phyloP scores from a whole-genome alignment of 2,113 vertebrate species.

The Saimiri boliviensis region DNA sequence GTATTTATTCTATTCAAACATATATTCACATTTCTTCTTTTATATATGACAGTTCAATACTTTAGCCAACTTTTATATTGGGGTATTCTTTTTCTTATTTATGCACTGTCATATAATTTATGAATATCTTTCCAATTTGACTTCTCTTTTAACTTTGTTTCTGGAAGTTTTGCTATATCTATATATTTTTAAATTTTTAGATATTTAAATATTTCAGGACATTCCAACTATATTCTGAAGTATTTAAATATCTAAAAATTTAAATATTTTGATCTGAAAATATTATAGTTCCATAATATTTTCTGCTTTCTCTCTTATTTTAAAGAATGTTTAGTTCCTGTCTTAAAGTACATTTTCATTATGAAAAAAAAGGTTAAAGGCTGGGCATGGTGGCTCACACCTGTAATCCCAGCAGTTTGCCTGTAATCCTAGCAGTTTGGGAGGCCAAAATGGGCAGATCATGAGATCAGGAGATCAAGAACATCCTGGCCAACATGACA shows the following conservation, averaged over 20 bases:
- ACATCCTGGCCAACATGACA: too few species aligned
- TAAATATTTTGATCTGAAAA: too few species aligned
- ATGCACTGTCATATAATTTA: background rate
- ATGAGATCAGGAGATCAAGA: too few species aligned
- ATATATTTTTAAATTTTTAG: background rate
- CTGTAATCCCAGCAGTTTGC: too few species aligned
- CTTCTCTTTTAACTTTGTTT: background rate
- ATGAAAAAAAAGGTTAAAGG: background rate
- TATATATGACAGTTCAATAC: background rate
- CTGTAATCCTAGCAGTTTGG: too few species aligned
- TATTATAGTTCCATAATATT: background rate
- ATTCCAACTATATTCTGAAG: background rate
- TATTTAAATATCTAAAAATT: background rate
- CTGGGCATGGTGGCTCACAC: too few species aligned
- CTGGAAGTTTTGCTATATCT: background rate
- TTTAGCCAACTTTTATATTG: background rate
- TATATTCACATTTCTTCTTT: background rate
- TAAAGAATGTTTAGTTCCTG: conserved; percentile 26
- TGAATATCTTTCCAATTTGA: background rate
- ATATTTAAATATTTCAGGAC: background rate
- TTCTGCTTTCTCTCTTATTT: background rate
- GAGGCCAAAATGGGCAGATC: too few species aligned
- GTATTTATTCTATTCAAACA: background rate
- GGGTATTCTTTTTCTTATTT: conserved; percentile 24
- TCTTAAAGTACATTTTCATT: conserved; percentile 6